These are phyloP conservation scores for Chrysina gloriosa DNA, from an alignment of 2,888 invertebrate species.

Conservation along the genomic window DNA sequence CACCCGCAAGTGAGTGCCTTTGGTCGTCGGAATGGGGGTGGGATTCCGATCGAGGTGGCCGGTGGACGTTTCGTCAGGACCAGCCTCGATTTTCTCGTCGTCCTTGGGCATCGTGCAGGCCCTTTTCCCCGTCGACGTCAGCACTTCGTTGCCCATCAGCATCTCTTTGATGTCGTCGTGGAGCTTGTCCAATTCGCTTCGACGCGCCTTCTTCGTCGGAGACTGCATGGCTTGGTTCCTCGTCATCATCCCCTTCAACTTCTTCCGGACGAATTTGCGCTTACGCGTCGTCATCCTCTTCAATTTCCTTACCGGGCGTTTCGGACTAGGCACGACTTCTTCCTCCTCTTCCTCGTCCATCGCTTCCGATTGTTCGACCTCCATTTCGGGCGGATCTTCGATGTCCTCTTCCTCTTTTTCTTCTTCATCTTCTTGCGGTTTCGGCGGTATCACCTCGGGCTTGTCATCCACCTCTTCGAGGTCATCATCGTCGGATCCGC, in stretches of 20 bases:
- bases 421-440: background rate
- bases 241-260: background rate
- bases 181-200: slow-evolving; percentile 72
- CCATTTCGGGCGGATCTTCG: slow-evolving; percentile 1
- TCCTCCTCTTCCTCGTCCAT: background rate
- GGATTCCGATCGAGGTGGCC: slow-evolving; percentile 19
- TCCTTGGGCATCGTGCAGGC: slow-evolving; percentile 64
- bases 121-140: slow-evolving; percentile 73
- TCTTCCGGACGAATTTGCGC: background rate
- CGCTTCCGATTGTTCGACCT: background rate
- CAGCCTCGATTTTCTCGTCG: slow-evolving; percentile 40
- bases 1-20: slow-evolving; percentile 48
- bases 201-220: slow-evolving; percentile 54
- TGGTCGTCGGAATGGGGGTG: slow-evolving; percentile 45
- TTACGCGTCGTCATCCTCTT: background rate
- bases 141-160: slow-evolving; percentile 74
- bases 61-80: slow-evolving; percentile 39
- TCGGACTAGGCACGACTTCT: too few species aligned
- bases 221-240: background rate
- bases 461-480: background rate
- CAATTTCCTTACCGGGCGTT: background rate
- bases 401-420: slow-evolving; percentile 51
- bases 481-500: too few species aligned
- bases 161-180: slow-evolving; percentile 79
- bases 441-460: slow-evolving; percentile 9